Evolutionary conservation across 2,888 invertebrate species (phyloP).

Genomic region (Dolichomitus sp.): DNA sequence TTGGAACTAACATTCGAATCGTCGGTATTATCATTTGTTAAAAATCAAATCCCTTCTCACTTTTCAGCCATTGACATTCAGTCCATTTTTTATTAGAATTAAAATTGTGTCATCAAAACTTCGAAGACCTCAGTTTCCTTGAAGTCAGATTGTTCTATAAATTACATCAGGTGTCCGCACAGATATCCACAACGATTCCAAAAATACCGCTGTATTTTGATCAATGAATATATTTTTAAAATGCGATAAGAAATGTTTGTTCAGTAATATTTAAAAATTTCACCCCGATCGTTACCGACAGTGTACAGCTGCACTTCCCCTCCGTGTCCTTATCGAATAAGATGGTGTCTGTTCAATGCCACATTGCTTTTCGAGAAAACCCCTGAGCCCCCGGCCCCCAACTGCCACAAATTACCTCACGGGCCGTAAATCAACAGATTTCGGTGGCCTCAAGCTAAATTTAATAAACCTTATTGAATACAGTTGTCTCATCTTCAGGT

Average conservation of each 20-base stretch:
- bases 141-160: no score
- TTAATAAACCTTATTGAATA: no score
- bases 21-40: no score
- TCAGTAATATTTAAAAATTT: not conserved
- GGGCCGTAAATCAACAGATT: not conserved
- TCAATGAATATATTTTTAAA: not conserved
- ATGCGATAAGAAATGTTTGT: not conserved
- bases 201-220: not conserved
- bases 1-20: no score
- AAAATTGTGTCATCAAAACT: no score
- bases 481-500: no score
- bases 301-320: not conserved
- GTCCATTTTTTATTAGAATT: no score
- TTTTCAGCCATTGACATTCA: no score
- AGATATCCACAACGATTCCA: not conserved
- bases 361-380: slow-evolving; percentile 16
- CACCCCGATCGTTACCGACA: not conserved
- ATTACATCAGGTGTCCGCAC: no score
- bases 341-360: not conserved
- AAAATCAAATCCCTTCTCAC: no score
- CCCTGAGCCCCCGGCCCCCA: not conserved
- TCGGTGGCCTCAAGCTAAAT: no score
- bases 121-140: no score
- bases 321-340: not conserved
- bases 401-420: not conserved